Conservation (phyloP, 2,113 vertebrate genomes). For the Etheostoma cragini region DNA sequence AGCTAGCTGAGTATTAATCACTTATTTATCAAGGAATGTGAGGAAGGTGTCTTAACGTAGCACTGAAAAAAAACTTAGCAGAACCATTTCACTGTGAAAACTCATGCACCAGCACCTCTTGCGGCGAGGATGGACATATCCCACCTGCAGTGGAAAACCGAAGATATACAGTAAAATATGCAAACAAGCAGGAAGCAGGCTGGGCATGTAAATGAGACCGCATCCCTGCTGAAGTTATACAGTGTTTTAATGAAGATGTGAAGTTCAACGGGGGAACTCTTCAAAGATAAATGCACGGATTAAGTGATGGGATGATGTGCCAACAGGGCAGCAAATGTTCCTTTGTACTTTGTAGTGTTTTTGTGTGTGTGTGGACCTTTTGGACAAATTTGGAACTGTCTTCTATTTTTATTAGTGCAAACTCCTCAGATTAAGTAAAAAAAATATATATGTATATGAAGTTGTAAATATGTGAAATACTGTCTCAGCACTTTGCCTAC, state of each 20-base stretch:
- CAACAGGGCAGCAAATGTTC: slow-evolving; percentile 53
- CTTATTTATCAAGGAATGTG: slow-evolving; percentile 29
- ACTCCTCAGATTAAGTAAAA: slow-evolving; percentile 54
- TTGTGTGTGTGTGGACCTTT: slow-evolving; percentile 33
- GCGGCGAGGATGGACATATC: slow-evolving; percentile 19
- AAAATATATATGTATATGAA: background rate
- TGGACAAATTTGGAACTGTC: slow-evolving; percentile 51
- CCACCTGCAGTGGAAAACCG: slow-evolving; percentile 17
- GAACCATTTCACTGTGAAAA: slow-evolving; percentile 78
- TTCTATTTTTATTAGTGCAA: slow-evolving; percentile 61
- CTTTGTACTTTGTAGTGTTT: slow-evolving; percentile 41
- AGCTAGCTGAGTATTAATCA: slow-evolving; percentile 16
- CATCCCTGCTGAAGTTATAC: slow-evolving; percentile 11
- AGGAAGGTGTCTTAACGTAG: slow-evolving; percentile 33
- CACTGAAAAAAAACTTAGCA: slow-evolving; percentile 42
- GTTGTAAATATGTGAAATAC: slow-evolving; percentile 75
- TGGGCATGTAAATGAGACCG: slow-evolving; percentile 6
- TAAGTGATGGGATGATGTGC: slow-evolving; percentile 47
- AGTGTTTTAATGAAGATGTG: slow-evolving; percentile 14
- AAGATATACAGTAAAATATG: slow-evolving; percentile 28
- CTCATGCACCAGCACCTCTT: slow-evolving; percentile 48
- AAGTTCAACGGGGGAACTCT: background rate
- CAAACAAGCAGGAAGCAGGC: slow-evolving; percentile 42
- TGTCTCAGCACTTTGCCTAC: slow-evolving; percentile 57
- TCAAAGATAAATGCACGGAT: slow-evolving; percentile 25